Conservation (phyloP, 2,888 invertebrate genomes). For the Nudaria mundana region DNA sequence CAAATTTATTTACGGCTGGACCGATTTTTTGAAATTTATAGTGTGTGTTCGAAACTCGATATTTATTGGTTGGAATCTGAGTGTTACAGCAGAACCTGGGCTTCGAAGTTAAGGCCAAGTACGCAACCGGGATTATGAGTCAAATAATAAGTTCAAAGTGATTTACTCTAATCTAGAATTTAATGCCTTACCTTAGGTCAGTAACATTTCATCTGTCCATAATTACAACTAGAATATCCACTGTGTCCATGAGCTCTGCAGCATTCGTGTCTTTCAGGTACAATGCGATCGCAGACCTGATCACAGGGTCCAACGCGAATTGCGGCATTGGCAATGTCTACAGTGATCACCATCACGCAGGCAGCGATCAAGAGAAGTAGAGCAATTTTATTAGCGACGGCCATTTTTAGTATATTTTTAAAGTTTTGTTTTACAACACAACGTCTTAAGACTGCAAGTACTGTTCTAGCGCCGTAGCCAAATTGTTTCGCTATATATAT, state of each 20-base stretch:
- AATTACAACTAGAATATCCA: background rate
- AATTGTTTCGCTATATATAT: too few relatives aligned
- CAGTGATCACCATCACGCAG: constrained; percentile 6
- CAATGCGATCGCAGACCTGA: constrained; percentile 13
- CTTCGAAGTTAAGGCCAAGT: too few relatives aligned
- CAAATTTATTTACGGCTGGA: too few relatives aligned
- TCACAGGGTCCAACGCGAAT: constrained; percentile 13
- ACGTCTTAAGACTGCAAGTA: background rate
- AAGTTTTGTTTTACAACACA: background rate
- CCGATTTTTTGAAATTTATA: too few relatives aligned
- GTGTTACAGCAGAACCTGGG: too few relatives aligned
- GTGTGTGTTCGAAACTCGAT: too few relatives aligned
- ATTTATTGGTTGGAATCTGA: too few relatives aligned
- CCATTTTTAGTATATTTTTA: constrained; percentile 1
- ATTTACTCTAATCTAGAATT: too few relatives aligned
- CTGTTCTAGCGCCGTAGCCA: too few relatives aligned
- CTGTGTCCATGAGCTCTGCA: constrained; percentile 15
- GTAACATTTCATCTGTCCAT: constrained; percentile 2
- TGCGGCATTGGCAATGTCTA: constrained; percentile 4
- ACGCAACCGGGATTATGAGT: too few relatives aligned
- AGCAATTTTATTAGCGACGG: constrained; percentile 2
- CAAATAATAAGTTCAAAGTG: too few relatives aligned
- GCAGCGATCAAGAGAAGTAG: constrained; percentile 3
- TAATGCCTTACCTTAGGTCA: too few relatives aligned
- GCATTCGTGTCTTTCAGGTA: constrained; percentile 14